Conservation (phyloP, 2,797 vertebrate species). For the Cottoperca gobio region DNA sequence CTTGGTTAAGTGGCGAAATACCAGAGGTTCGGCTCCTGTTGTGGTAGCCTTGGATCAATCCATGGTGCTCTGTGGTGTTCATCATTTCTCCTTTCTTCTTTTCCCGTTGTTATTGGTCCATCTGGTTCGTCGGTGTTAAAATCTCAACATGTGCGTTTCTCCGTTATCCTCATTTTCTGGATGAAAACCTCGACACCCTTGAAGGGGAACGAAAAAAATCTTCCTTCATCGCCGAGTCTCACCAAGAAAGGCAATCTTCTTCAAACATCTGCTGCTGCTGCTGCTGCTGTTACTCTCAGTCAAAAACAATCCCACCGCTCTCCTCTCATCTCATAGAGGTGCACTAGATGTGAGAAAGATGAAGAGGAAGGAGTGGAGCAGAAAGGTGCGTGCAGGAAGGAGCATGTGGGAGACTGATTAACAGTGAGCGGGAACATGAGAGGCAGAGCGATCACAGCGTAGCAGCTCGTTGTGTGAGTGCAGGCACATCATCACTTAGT, state of each 20-base stretch:
- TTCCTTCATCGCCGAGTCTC: not conserved
- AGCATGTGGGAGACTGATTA: conserved; percentile 14
- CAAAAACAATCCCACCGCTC: not conserved
- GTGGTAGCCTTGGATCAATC: conserved; percentile 76
- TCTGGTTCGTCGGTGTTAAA: not conserved
- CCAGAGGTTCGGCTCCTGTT: conserved; percentile 83
- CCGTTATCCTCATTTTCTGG: not conserved
- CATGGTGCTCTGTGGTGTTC: conserved; percentile 85
- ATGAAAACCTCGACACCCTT: not conserved
- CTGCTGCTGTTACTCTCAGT: conserved; percentile 2
- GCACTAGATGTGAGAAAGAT: not conserved
- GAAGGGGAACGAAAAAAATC: not conserved
- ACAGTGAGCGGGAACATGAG: conserved; percentile 31
- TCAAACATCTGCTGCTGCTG: conserved; percentile 31
- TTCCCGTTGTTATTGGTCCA: conserved; percentile 12
- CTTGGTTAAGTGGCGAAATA: conserved; percentile 61
- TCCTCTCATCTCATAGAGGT: conserved; percentile 11
- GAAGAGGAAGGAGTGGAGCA: not conserved
- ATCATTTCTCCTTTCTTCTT: conserved; percentile 68
- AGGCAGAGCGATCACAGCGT: conserved; percentile 27
- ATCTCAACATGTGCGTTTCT: not conserved
- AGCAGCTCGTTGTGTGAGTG: conserved; percentile 8
- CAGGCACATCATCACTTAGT: conserved; percentile 49
- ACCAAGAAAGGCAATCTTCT: conserved; percentile 22
- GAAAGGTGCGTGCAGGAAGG: not conserved